Base-by-base conservation (phyloP, 2,888 invertebrate species). In the Idaea biselata region DNA sequence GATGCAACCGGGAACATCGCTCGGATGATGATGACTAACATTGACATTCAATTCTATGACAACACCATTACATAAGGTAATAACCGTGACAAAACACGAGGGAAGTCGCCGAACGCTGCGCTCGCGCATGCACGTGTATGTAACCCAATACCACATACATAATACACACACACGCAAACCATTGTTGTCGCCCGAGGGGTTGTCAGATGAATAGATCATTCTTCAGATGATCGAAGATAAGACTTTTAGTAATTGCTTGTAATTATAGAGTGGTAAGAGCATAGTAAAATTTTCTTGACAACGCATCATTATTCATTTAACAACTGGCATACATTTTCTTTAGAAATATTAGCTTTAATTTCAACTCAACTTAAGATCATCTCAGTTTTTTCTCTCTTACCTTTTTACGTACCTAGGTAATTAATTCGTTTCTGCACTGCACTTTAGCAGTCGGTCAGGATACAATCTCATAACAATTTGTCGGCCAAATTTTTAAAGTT, bases 41-140 rank as follows among this genome's bases (percentile, higher is more conserved):
- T 65, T 72, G 72, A 70, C 70, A 72, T 70, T 72, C 70, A 69
- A 71, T 71, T 67, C 63, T 62, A 68, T 72, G 70, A 70, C 68
- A 68, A 63, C 65, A 67, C 68, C 66, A 69, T 70, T 72, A 70
- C 68, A 68, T 70, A 68, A 72, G 67, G 70, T 68, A 70, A 72
- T 68, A 70, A 66, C 72, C 72, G 67, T 72, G 72, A 70, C 70
- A 70, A 68, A 60, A 68, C 64, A 61, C 65, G 62, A 68, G 68
- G 67, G 72, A 72, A 70, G 70, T 68, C 66, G 66, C 67, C 63
- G 64, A 67, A 71, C 68, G 63, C 64, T 70, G 68, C 68, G 65
- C 60, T 62, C 18, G 68, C 65, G 63, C 64, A 65, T 70, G 68
- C 72, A 70, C 72, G 72, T 72, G 70, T 70, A 58, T 65, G 72